Evolutionary conservation across 2,888 invertebrate genomes (phyloP), one percentile per base, ranked within the genome.

Genomic region (Nemotelus pantherinus): DNA sequence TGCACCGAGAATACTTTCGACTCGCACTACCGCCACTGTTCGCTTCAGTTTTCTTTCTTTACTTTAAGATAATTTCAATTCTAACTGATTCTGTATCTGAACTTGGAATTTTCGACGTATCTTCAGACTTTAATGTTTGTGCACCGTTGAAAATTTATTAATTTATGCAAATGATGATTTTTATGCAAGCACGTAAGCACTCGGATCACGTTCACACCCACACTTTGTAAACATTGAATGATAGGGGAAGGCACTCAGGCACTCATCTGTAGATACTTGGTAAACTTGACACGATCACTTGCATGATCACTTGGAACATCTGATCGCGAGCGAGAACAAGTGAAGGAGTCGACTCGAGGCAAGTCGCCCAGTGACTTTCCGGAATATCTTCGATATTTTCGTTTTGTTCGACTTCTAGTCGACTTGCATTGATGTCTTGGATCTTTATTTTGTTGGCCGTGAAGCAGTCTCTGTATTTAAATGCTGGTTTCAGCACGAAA

Each of bases 401-500:
- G 74, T 50, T 43, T 74, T 48, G 48, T 55, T 48, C n/a, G 39
- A 25, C 39, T 64, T 6, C 44, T 39, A 4, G 4, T 39, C 3
- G 7, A n/a, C 64, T 39, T 43, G 6, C 43, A 6, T 57, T 57
- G 57, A 10, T 57, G 10, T 43, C 60, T 60, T 60, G 41, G 60
- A 39, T 39, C 67, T 50, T 68, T 68, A 48, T 68, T 68, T n/a
- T 10, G 79, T 78, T 79, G 57, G 77, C 77, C 72, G 78, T 43
- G 60, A 25, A 25, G 25, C 25, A 60, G 25, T 60, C 39, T 60
- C 7, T 4, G 39, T 25, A 25, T 25, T 25, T 25, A 25, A 25
- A 25, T 25, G 25, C 25, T 25, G 25, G 25, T 25, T 25, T 25
- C 25, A 25, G 25, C 25, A 25, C 25, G 25, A 25, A 25, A 25